Base-by-base conservation (phyloP, 1,140 invertebrate genomes). In the Zaprionus vittiger region DNA sequence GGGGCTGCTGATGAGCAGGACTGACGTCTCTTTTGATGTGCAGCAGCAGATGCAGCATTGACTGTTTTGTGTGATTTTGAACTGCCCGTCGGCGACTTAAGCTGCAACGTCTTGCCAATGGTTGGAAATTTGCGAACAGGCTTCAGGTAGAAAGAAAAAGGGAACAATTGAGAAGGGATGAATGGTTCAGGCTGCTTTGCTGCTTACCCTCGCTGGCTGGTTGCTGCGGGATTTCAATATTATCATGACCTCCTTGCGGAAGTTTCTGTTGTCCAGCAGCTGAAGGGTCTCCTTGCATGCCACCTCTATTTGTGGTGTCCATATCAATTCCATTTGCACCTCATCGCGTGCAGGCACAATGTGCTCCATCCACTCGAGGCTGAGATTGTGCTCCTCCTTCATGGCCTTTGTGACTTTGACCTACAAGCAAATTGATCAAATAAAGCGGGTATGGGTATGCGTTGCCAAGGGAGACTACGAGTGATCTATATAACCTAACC, bases 211-310 rank as follows among this genome's bases (percentile, higher is more conserved):
- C 52, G 66, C 41, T 12, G 82, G 80, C 62, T 91, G 89, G 34
- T 69, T 83, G 31, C 72, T 75, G 41, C 72, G 80, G 73, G 93
- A 93, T 91, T 95, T 95, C 2, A 95, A 94, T 4, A 95, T 94
- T 31, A 96, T 84, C 59, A 94, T 93, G n/a, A 96, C 94, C 79
- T 96, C 95, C 91, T 95, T 95, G 79, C 95, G 94, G 17, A 95
- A 94, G 74, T 94, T 94, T 62, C 94, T 94, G 59, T 93, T 94
- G 92, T 96, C 95, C 1, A 93, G 94, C 15, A 96, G 92, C 73
- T 95, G 94, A 20, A 96, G 81, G 1, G 93, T 95, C 77, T 96
- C 95, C 73, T 95, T 93, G 80, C 95, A 94, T 4, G 94, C 92
- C 22, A 95, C 94, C 59, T 93, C 93, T 61, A 94, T 92, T 34